Evolutionary conservation across 2,113 vertebrate species (phyloP), one percentile per base, ranked within the genome.

Genomic region (rabbit (Oryctolagus cuniculus)): DNA sequence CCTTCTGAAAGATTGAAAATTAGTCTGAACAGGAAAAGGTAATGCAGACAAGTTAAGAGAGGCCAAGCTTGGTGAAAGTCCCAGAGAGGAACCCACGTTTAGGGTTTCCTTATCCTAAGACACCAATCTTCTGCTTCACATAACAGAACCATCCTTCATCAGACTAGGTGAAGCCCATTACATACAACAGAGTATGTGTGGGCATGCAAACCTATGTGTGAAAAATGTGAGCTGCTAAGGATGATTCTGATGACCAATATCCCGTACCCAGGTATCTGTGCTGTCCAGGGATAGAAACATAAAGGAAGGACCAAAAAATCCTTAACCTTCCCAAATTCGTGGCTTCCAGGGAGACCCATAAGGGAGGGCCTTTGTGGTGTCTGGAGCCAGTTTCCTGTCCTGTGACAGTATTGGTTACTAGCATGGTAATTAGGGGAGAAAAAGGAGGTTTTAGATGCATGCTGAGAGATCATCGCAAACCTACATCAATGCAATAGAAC

Each of bases 401-500:
- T 44, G 44, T 44, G 44, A 44, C 44, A 44, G 44, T 44, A 44
- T 44, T 44, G 44, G 6, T 44, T 44, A 44, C 44, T 44, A 44
- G 44, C 6, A 44, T 93, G 96, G 90, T 93, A 95, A 90, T 95
- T 96, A 67, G 89, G 66, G 93, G 79, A 84, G 95, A 85, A 44
- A 44, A 44, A 22, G 95, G 67, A 82, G 82, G 67, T 91, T 80
- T 93, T 90, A 93, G 97, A 97, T 87, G 96, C 51, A 90, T 91
- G 95, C 87, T 72, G 82, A 0, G 74, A 95, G 95, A 97, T 96
- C 97, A 94, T 38, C 63, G 72, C 92, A 94, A 90, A 44, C 96
- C 97, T 97, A 83, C 98, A 98, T 98, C 97, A 97, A 98, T 98
- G 98, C 98, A 98, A 98, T 98, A 98, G 97, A 98, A 95, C 13